Base-by-base conservation (phyloP, 2,888 invertebrate genomes). In the Lasioglossum zephyrum region DNA sequence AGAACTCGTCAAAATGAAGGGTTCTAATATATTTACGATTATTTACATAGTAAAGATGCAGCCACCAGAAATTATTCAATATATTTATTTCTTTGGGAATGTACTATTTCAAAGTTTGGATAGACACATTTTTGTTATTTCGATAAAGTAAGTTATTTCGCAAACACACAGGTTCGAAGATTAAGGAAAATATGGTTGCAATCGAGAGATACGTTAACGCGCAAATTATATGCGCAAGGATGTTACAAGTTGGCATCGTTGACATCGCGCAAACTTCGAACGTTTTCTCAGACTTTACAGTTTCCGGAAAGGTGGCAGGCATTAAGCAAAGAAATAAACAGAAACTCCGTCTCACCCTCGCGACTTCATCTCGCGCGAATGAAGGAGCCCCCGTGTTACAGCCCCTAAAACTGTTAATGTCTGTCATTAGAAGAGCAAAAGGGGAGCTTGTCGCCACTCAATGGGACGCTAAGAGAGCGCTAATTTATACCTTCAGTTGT, bases 331-430 rank as follows among this genome's bases (percentile, higher is more conserved):
- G 63, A 63, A 63, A 63, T 63, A 63, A 63, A 63, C 63, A 63
- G 16, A 18, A 63, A 31, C 63, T 16, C 63, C 31, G 63, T 31
- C 60, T 26, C 60, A 13, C 60, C 26, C 5, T 31, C 63, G 16
- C 63, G 63, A 63, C 63, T 31, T 63, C 63, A 63, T 63, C 63
- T 63, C 63, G 31, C 63, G 63, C 63, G 63, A 63, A 63, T 31
- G 63, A 63, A 63, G 31, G 31, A 63, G 18, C 31, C 41, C 70
- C 41, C 47, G 79, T 69, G 53, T n/a, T 63, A 16, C 63, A 63
- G 8, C 63, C 63, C 63, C 31, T 63, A 63, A 63, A 63, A 63
- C 63, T 16, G 63, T 31, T 63, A 63, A 63, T 63, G 63, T 18
- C 31, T 63, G 63, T 63, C 63, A 63, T 63, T 63, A 63, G 31